These are phyloP conservation scores for Acronicta psi DNA, from an alignment of 2,888 invertebrate species.

Conservation along the genomic window DNA sequence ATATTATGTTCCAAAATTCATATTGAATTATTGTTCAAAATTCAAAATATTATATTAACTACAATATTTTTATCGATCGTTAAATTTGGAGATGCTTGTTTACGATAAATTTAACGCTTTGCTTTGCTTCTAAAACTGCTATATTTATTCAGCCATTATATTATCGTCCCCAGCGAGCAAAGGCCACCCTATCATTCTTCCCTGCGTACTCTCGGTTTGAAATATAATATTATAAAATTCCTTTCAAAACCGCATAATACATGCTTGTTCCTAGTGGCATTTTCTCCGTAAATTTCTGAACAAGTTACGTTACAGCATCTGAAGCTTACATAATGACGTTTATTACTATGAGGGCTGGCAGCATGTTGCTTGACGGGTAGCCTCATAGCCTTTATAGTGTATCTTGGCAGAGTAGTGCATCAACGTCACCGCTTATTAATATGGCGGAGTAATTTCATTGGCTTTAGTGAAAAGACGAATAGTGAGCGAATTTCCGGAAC, in stretches of 20 bases:
- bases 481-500: background rate
- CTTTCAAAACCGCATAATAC: too few relatives aligned
- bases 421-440: background rate
- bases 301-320: background rate
- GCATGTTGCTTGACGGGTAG: slow-evolving; percentile 12
- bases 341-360: slow-evolving; percentile 6
- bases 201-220: too few relatives aligned
- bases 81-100: too few relatives aligned
- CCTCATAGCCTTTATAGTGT: background rate
- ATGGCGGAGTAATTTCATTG: background rate
- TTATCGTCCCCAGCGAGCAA: too few relatives aligned
- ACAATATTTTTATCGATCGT: too few relatives aligned
- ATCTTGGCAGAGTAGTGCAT: background rate
- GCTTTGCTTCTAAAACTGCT: too few relatives aligned
- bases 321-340: slow-evolving; percentile 22
- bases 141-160: too few relatives aligned
- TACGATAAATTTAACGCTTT: too few relatives aligned
- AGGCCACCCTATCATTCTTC: too few relatives aligned
- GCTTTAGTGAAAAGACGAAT: background rate
- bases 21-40: too few relatives aligned
- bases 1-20: too few relatives aligned
- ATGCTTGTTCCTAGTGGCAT: background rate
- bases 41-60: too few relatives aligned
- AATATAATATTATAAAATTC: background rate
- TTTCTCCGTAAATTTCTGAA: slow-evolving; percentile 18